Percentiles rank a stretch among this genome's conserved stretches.
Evolutionary conservation across 2,113 vertebrate genomes (phyloP).

Genomic region (Gulo gulo): DNA sequence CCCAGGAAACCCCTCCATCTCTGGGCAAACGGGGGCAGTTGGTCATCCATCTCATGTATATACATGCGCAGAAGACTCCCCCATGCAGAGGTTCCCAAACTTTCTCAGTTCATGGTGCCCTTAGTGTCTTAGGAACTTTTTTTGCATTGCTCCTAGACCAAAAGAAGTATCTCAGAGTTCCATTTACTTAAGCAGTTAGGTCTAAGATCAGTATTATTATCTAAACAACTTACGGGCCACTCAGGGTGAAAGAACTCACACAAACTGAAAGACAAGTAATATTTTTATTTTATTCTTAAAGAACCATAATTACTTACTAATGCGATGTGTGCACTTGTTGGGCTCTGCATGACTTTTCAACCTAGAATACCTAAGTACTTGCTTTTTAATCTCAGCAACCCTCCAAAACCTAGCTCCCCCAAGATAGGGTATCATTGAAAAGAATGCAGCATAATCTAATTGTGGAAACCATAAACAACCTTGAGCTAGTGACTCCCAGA

Average conservation of each 20-base stretch:
- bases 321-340: neutral
- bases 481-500: neutral
- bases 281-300: neutral
- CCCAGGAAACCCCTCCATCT: neutral
- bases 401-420: neutral
- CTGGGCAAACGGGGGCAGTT: neutral
- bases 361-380: neutral
- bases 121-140: neutral
- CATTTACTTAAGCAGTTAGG: neutral
- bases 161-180: neutral
- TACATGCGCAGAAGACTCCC: neutral
- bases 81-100: neutral
- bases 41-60: neutral
- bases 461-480: neutral
- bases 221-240: neutral
- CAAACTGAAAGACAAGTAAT: neutral
- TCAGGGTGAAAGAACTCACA: neutral
- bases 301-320: neutral
- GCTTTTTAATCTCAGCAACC: neutral
- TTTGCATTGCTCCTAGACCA: neutral
- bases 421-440: neutral
- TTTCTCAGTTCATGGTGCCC: neutral
- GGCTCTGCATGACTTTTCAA: too few species aligned
- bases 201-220: neutral
- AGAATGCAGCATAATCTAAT: neutral